Conservation (phyloP, 2,797 vertebrate genomes). For the Cyclopterus lumpus region DNA sequence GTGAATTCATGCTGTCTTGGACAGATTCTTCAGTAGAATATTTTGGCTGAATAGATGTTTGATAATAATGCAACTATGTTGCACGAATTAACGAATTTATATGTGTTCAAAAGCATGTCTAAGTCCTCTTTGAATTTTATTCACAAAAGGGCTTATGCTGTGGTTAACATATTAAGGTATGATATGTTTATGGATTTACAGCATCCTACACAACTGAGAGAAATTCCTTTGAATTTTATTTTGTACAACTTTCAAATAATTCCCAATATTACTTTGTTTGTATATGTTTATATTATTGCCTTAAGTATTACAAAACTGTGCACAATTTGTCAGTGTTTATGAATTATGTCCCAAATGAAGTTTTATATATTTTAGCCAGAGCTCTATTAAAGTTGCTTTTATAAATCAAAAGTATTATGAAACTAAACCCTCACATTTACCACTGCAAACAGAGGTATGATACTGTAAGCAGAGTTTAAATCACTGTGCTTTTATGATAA, state of each 20-base stretch:
- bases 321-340: constrained; percentile 72
- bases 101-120: constrained; percentile 60
- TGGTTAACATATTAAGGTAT: constrained; percentile 38
- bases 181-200: constrained; percentile 54
- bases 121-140: constrained; percentile 57
- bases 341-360: constrained; percentile 72
- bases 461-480: constrained; percentile 68
- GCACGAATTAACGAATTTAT: constrained; percentile 57
- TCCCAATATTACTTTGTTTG: constrained; percentile 56
- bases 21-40: constrained; percentile 65
- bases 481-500: constrained; percentile 83
- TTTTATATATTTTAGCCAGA: constrained; percentile 77
- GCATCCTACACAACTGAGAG: constrained; percentile 40
- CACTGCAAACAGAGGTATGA: constrained; percentile 57
- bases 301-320: constrained; percentile 78
- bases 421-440: constrained; percentile 56
- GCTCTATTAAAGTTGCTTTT: constrained; percentile 72
- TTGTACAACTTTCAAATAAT: constrained; percentile 59
- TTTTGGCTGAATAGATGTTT: constrained; percentile 73
- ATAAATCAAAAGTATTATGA: constrained; percentile 70
- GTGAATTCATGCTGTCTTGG: constrained; percentile 37
- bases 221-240: constrained; percentile 52
- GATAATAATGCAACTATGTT: constrained; percentile 73
- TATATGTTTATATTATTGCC: constrained; percentile 75
- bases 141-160: constrained; percentile 63